phyloP scores from a whole-genome alignment of 2,797 vertebrate genomes.

The Danio choprae region DNA sequence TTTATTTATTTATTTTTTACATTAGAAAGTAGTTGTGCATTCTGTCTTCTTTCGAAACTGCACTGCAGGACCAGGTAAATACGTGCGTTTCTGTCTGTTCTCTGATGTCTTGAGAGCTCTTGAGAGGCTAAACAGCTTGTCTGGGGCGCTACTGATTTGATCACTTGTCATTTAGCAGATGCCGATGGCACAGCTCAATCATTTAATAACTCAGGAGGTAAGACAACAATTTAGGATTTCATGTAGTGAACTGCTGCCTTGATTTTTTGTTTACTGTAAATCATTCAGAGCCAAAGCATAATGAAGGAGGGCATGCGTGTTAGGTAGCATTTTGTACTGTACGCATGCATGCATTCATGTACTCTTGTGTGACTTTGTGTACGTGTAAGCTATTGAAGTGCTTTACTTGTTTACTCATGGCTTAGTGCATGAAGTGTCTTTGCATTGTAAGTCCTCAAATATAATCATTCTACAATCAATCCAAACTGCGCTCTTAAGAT shows the following conservation, averaged over 20 bases:
- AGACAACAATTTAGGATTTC: constrained; percentile 48
- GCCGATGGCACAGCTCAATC: constrained; percentile 52
- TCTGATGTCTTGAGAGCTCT: constrained; percentile 39
- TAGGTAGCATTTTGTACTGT: constrained; percentile 45
- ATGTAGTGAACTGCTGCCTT: constrained; percentile 43
- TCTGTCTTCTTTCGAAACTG: constrained; percentile 23
- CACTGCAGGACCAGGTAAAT: constrained; percentile 15
- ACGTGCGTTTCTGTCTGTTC: constrained; percentile 31
- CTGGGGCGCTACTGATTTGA: constrained; percentile 47
- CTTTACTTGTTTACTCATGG: constrained; percentile 58
- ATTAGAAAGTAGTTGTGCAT: neutral
- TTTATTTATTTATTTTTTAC: neutral
- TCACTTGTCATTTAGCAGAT: constrained; percentile 55
- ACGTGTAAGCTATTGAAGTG: constrained; percentile 43
- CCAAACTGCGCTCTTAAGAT: constrained; percentile 68
- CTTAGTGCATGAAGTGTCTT: constrained; percentile 81
- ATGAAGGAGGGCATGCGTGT: constrained; percentile 29
- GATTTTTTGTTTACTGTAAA: constrained; percentile 15
- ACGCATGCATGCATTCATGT: constrained; percentile 42
- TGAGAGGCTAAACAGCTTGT: constrained; percentile 47
- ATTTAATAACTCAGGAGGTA: constrained; percentile 55
- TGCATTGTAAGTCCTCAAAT: constrained; percentile 54
- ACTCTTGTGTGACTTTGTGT: constrained; percentile 40
- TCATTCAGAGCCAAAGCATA: constrained; percentile 20
- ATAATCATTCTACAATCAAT: constrained; percentile 60